These are phyloP conservation scores for Anguilla marmorata DNA, from an alignment of 2,797 vertebrate genomes.

Conservation along the genomic window DNA sequence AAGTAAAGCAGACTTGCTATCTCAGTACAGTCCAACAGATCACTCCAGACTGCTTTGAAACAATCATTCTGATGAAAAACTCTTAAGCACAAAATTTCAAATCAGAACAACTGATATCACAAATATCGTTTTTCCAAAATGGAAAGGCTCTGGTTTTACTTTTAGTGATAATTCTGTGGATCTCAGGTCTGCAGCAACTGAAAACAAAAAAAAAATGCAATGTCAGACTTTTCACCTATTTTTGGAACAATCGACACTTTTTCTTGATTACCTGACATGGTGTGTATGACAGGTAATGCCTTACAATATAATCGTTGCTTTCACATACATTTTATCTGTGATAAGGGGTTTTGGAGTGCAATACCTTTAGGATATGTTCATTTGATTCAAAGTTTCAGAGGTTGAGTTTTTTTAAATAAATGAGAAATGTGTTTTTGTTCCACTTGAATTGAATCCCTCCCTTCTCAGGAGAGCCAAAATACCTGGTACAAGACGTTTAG, in stretches of 20 bases:
- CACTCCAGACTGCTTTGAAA: conserved; percentile 22
- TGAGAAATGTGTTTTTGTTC: neutral
- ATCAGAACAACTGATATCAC: neutral
- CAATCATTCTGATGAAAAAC: neutral
- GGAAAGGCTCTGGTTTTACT: neutral
- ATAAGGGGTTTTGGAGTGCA: conserved; percentile 55
- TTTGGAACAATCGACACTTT: neutral
- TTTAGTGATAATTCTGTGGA: neutral
- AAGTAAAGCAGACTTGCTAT: conserved; percentile 25
- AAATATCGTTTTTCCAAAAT: neutral
- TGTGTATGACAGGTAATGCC: conserved; percentile 61
- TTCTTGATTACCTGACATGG: neutral
- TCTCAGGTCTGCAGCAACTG: neutral
- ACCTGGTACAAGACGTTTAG: conserved; percentile 65
- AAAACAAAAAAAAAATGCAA: neutral
- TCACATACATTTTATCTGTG: conserved; percentile 71
- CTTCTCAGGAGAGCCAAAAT: neutral
- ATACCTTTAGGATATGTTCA: neutral
- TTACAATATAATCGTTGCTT: conserved; percentile 60
- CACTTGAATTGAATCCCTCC: neutral
- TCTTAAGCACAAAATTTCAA: neutral
- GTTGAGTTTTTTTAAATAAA: neutral
- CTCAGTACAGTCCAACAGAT: conserved; percentile 27
- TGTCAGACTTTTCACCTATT: neutral
- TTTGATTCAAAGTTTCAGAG: neutral